Conservation (phyloP, 2,797 vertebrate genomes). For the Lacerta agilis region DNA sequence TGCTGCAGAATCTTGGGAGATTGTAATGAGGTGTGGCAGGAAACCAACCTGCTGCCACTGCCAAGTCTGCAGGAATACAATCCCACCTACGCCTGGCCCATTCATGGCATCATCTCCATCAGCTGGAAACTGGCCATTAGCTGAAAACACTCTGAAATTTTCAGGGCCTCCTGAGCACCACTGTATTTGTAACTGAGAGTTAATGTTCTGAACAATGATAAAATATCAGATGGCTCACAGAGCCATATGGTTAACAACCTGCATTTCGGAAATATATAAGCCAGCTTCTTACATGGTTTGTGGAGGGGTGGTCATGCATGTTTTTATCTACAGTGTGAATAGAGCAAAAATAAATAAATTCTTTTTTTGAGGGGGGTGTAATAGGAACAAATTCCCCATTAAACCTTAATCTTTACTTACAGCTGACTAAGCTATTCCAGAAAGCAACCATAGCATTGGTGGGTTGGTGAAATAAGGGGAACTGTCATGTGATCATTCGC, state of each 20-base stretch:
- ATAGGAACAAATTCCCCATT: not conserved
- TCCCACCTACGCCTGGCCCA: not conserved
- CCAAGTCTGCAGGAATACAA: not conserved
- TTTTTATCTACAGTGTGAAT: not conserved
- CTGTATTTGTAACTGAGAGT: not conserved
- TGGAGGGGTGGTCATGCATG: too few relatives aligned
- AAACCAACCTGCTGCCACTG: not conserved
- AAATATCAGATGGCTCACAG: constrained; percentile 1
- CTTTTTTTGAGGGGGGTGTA: not conserved
- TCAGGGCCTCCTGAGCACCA: not conserved
- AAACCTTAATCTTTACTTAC: not conserved
- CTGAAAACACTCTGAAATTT: not conserved
- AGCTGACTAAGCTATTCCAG: too few relatives aligned
- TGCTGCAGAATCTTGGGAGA: constrained; percentile 5
- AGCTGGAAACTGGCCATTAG: not conserved
- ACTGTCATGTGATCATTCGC: not conserved
- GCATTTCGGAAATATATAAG: not conserved
- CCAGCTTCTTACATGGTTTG: not conserved
- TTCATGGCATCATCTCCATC: not conserved
- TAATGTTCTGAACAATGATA: not conserved
- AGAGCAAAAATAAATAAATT: not conserved
- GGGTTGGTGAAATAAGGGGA: not conserved
- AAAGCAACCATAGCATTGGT: not conserved
- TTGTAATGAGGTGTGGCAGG: not conserved
- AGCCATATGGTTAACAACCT: not conserved